phyloP scores from a whole-genome alignment of 2,797 vertebrate species.

The Malacoctenus gilli region DNA sequence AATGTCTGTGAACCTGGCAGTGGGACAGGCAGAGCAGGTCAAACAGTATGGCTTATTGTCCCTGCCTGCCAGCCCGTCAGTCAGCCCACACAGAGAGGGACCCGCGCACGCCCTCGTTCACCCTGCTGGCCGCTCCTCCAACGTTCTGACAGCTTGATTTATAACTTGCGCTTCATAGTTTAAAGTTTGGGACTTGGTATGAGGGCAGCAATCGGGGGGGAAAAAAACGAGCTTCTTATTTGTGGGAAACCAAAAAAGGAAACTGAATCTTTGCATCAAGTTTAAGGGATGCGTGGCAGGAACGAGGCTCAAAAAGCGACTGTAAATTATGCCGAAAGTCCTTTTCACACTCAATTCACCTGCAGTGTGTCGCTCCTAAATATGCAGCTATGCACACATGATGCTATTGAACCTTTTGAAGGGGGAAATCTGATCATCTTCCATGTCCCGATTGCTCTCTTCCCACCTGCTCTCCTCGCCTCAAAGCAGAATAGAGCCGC shows the following conservation, averaged over 20 bases:
- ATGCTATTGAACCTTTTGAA: slow-evolving; percentile 31
- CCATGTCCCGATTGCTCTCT: slow-evolving; percentile 48
- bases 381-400: slow-evolving; percentile 4
- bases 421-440: slow-evolving; percentile 61
- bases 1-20: slow-evolving; percentile 59
- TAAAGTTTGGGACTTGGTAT: slow-evolving; percentile 1
- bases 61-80: slow-evolving; percentile 51
- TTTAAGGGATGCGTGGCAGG: background rate
- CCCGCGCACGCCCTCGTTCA: slow-evolving; percentile 61
- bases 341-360: slow-evolving; percentile 9
- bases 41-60: slow-evolving; percentile 77
- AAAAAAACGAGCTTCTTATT: background rate
- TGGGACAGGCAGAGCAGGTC: slow-evolving; percentile 54
- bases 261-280: slow-evolving; percentile 8
- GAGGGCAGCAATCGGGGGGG: background rate
- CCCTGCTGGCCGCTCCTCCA: slow-evolving; percentile 60
- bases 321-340: background rate
- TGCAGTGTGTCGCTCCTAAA: slow-evolving; percentile 5
- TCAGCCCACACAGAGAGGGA: slow-evolving; percentile 68
- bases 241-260: background rate
- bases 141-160: slow-evolving; percentile 69
- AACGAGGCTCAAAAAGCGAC: background rate
- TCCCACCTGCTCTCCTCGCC: slow-evolving; percentile 61
- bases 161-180: slow-evolving; percentile 45
- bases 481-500: slow-evolving; percentile 50